Conservation (phyloP, 1,140 invertebrate species). For the Ooceraea biroi region DNA sequence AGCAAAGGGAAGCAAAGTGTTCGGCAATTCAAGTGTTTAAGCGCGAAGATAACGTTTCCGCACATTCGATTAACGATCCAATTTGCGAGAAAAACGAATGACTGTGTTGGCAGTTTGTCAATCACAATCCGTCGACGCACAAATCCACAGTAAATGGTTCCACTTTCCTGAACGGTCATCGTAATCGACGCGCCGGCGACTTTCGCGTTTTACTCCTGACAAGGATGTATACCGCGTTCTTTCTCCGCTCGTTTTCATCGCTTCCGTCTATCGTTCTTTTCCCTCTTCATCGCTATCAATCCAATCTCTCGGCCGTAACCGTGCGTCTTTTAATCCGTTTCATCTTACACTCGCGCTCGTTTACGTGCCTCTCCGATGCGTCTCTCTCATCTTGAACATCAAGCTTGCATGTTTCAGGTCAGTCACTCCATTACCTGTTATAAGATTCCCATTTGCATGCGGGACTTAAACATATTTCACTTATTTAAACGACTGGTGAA, state of each 20-base stretch:
- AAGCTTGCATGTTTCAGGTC: slow-evolving; percentile 33
- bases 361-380: slow-evolving; percentile 8
- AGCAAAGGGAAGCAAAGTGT: neutral
- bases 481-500: slow-evolving; percentile 46
- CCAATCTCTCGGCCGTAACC: slow-evolving; percentile 31
- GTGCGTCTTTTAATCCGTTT: slow-evolving; percentile 50
- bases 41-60: too few relatives aligned
- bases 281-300: slow-evolving; percentile 40
- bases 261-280: neutral
- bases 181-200: slow-evolving; percentile 39
- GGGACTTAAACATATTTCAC: neutral
- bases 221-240: slow-evolving; percentile 26
- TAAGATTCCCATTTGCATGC: too few relatives aligned
- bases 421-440: slow-evolving; percentile 1
- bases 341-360: slow-evolving; percentile 31
- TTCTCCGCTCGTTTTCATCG: slow-evolving; percentile 1
- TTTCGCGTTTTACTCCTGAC: slow-evolving; percentile 29
- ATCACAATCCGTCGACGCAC: slow-evolving; percentile 21
- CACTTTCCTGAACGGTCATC: slow-evolving; percentile 28
- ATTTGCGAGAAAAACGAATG: slow-evolving; percentile 2
- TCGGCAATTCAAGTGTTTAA: too few relatives aligned
- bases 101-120: neutral
- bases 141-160: slow-evolving; percentile 43
- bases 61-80: neutral
- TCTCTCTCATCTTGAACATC: slow-evolving; percentile 25